These are phyloP conservation scores for Chaetodon trifasciatus DNA, from an alignment of 2,797 vertebrate genomes.

Conservation along the genomic window DNA sequence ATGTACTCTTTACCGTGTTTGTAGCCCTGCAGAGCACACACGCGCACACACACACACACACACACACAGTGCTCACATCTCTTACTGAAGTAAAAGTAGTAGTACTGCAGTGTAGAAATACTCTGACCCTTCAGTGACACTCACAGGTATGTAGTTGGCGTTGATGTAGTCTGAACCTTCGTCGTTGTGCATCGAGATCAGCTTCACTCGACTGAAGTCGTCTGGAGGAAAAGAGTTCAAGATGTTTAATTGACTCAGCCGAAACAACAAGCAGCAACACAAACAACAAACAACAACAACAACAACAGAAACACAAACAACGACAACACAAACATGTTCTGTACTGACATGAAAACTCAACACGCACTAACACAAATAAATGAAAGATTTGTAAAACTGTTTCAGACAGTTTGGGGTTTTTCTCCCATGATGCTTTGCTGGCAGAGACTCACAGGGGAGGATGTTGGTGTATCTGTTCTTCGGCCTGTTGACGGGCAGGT, in stretches of 20 bases:
- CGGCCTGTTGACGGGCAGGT: constrained; percentile 94
- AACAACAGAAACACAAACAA: too few species aligned
- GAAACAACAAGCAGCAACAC: neutral
- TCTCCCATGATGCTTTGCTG: constrained; percentile 17
- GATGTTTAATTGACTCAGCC: too few species aligned
- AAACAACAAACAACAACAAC: too few species aligned
- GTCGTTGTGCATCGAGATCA: constrained; percentile 93
- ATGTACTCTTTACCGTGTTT: constrained; percentile 93
- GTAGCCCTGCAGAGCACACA: constrained; percentile 88
- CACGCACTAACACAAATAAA: neutral
- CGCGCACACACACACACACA: neutral
- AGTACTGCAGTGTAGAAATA: too few species aligned
- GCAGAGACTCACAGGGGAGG: constrained; percentile 91
- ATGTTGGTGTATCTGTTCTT: constrained; percentile 99
- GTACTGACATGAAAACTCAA: neutral
- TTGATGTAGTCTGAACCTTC: constrained; percentile 97
- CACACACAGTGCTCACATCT: neutral
- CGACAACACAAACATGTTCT: too few species aligned
- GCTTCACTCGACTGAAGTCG: constrained; percentile 95
- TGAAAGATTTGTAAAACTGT: neutral
- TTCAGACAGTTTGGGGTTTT: neutral
- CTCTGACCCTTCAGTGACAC: constrained; percentile 42
- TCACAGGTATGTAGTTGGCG: constrained; percentile 97
- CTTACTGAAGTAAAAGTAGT: too few species aligned
- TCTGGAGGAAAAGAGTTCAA: constrained; percentile 80